Percentiles rank a stretch among this genome's conserved stretches.
Conservation (phyloP, 2,888 invertebrate genomes). For the Craniophora ligustri region DNA sequence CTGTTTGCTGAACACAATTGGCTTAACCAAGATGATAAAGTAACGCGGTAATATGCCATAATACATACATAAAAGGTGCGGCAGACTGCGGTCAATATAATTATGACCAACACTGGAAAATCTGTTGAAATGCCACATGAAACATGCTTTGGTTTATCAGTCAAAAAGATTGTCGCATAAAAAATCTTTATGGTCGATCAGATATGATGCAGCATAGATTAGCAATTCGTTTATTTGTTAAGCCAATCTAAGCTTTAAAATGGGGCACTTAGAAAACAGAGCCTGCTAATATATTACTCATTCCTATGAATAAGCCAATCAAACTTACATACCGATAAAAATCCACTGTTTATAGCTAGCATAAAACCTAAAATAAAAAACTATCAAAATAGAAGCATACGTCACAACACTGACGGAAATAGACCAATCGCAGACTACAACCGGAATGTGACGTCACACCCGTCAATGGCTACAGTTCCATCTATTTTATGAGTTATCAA, state of each 20-base stretch:
- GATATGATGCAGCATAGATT: no score
- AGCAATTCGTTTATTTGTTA: no score
- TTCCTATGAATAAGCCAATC: neutral
- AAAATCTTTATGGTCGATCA: no score
- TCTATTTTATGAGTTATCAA: conserved; percentile 38
- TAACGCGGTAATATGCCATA: neutral
- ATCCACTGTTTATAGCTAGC: neutral
- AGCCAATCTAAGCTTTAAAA: no score
- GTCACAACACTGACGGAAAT: conserved; percentile 27
- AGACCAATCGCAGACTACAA: conserved; percentile 18
- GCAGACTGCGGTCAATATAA: neutral
- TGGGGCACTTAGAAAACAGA: no score
- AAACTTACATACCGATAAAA: neutral
- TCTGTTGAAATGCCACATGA: no score
- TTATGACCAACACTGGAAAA: no score
- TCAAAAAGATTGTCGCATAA: no score
- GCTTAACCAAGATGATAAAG: neutral
- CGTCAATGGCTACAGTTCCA: conserved; percentile 34
- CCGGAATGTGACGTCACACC: conserved; percentile 26
- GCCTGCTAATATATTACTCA: no score
- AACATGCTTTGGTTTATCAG: no score
- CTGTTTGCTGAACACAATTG: conserved; percentile 39
- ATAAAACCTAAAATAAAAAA: conserved; percentile 13
- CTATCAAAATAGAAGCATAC: conserved; percentile 20
- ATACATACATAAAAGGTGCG: neutral